Conservation (phyloP, 2,113 vertebrate species). For the Isichthys henryi region DNA sequence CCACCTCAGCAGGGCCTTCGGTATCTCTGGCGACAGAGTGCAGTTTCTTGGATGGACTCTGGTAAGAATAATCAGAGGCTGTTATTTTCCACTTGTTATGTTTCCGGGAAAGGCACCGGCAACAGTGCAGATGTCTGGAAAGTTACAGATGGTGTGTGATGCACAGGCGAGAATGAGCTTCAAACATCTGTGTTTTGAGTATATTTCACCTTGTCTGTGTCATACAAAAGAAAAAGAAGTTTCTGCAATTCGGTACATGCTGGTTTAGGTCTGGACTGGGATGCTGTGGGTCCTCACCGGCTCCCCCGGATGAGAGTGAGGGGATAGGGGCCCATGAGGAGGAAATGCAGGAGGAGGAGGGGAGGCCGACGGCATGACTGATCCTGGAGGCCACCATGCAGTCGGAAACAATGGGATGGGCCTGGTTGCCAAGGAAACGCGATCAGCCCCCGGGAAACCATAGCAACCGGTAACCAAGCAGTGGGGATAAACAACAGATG, state of each 20-base stretch:
- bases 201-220: background rate
- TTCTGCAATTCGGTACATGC: background rate
- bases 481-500: constrained; percentile 46
- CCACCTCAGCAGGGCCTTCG: background rate
- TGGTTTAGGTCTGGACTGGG: background rate
- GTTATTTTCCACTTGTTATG: background rate
- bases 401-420: constrained; percentile 48
- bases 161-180: background rate
- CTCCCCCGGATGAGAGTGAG: background rate
- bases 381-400: constrained; percentile 29
- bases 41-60: background rate
- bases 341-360: background rate
- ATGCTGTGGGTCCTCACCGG: background rate
- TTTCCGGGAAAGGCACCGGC: background rate
- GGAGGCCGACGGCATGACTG: constrained; percentile 36
- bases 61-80: background rate
- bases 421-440: constrained; percentile 52
- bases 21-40: background rate
- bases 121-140: background rate
- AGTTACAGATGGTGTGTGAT: background rate
- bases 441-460: constrained; percentile 44
- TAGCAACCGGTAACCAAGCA: constrained; percentile 53
- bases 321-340: background rate
- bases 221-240: background rate
- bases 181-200: background rate